Evolutionary conservation across 2,113 vertebrate species (phyloP), one percentile per base, ranked within the genome.

Genomic region (Tenrec ecaudatus): DNA sequence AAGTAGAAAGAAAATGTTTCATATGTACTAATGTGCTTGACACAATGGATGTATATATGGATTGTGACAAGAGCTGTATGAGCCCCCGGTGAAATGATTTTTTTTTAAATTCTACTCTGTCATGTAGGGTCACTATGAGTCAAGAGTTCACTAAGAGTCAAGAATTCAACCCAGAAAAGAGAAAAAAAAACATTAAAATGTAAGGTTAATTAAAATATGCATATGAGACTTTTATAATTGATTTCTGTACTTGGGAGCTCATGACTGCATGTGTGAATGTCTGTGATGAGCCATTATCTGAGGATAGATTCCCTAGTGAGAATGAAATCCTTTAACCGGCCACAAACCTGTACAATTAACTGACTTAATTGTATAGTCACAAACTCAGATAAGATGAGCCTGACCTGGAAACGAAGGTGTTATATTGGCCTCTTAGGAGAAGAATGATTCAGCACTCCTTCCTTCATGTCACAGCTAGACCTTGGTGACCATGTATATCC

Each of bases 361-460:
- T 66, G 58, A 85, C 82, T 96, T 38, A 22, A 80, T 60, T 66
- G 83, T 43, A 33, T 64, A 86, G 73, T 82, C 38, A 77, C 88
- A 85, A 95, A 95, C 47, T 76, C 69, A 68, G 4, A 88, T 83
- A 86, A 71, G 84, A 82, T 62, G 84, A 77, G 29, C 57, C 69
- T 84, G 90, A 92, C 93, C 71, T 62, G 76, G 86, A 86, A 88
- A 38, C 73, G 68, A 33, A 79, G 17, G 47, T 92, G 82, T 66
- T 43, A 53, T n/a, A 78, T 86, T 62, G 43, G 84, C 85, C 31
- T 83, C 79, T 88, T n/a, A 57, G 73, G 38, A 91, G 73, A 88
- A 90, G 86, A 43, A 90, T 97, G 96, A 97, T 90, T 96, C 96
- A 95, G 96, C 96, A 95, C 90, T 94, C 77, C 82, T 94, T 91